Evolutionary conservation across 2,888 invertebrate genomes (phyloP), one percentile per base, ranked within the genome.

Genomic region (Brenthis hecate): DNA sequence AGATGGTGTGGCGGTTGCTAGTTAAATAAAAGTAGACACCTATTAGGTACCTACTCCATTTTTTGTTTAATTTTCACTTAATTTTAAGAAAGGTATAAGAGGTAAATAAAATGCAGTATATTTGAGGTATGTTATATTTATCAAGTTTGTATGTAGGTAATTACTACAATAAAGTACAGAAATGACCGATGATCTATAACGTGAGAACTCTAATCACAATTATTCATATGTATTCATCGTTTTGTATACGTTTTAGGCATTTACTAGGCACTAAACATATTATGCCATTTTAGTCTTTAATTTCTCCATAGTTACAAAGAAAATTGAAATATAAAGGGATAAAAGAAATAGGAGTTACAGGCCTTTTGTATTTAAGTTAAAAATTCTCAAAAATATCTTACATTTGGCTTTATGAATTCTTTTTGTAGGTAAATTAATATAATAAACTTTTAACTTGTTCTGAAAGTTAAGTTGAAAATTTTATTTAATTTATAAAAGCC

Each of bases 81-180:
- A n/a, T 61, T 32, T 16, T 13, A 14, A 6, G 8, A 53, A 13
- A 19, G 62, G 43, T 28, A 19, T 28, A 16, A 56, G 51, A 43
- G 53, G 36, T 51, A 74, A 74, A 70, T 71, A 69, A 78, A 77
- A 80, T 76, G 77, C 89, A 85, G 85, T 82, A 75, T 81, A 81
- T 89, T 91, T 88, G 91, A 91, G 91, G 92, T 92, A 92, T 89
- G 89, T 92, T 91, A 89, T 91, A 92, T 91, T 90, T 91, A 92
- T 92, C 90, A 86, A 92, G 88, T 91, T 92, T 91, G 90, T 92
- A 92, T 91, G 92, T 91, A 90, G 89, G 84, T 89, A 43, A 89
- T 91, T 88, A 88, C 92, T 92, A 92, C 91, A 87, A 86, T 92
- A 91, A 91, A 89, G 83, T 92, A 92, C 88, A 88, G 91, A 91